Evolutionary conservation across 37 sponge, comb jelly and placozoan genomes (phyloP).

Genomic region (Beroe ovata): DNA sequence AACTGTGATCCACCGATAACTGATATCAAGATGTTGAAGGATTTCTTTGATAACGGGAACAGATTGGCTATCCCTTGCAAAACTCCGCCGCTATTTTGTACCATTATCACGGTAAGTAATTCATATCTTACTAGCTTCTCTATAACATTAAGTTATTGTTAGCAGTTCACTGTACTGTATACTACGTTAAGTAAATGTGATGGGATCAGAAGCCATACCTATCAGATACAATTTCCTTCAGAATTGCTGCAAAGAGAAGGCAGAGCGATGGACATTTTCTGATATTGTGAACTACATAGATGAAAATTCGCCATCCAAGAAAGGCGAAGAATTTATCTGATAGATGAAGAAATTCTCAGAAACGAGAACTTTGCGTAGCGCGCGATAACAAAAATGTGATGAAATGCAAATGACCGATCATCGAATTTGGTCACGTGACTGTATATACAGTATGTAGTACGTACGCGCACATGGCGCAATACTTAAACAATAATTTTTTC

Average conservation of each 20-base stretch:
- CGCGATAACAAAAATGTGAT: neutral
- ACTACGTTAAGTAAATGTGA: too few relatives aligned
- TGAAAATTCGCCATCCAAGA: too few relatives aligned
- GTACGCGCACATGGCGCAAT: too few relatives aligned
- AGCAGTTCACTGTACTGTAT: too few relatives aligned
- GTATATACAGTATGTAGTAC: neutral
- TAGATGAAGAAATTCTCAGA: too few relatives aligned
- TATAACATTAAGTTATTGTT: too few relatives aligned
- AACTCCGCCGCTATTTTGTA: neutral
- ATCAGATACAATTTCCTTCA: too few relatives aligned
- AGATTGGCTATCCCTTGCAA: constrained; percentile 25
- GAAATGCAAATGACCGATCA: constrained; percentile 37
- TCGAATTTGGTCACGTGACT: neutral
- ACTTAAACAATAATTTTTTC: too few relatives aligned
- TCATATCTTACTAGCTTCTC: too few relatives aligned
- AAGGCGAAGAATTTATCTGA: too few relatives aligned
- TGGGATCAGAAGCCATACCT: too few relatives aligned
- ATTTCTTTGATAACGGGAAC: constrained; percentile 44
- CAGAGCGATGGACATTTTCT: constrained; percentile 34
- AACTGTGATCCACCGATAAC: constrained; percentile 41
- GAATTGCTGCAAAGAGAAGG: constrained; percentile 45
- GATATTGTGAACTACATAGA: constrained; percentile 34
- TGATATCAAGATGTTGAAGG: constrained; percentile 63
- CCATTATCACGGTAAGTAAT: constrained; percentile 25
- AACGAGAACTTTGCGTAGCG: neutral